phyloP scores from a whole-genome alignment of 2,888 invertebrate species.

The Drosophila flavopinicola region DNA sequence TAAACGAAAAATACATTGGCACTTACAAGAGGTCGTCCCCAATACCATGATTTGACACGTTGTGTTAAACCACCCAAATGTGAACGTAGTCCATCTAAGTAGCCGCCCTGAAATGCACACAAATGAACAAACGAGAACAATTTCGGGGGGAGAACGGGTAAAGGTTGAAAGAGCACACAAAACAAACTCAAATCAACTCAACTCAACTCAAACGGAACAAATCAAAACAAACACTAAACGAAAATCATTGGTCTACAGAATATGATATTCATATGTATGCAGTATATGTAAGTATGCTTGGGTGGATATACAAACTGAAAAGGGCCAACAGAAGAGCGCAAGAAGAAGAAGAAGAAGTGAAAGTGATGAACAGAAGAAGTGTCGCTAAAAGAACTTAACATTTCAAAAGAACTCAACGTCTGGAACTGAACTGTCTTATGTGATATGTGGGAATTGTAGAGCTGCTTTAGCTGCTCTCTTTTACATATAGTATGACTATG shows the following conservation, averaged over 20 bases:
- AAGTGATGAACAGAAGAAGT: slow-evolving; percentile 24
- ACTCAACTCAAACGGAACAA: not conserved
- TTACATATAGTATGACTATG: slow-evolving; percentile 25
- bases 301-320: slow-evolving; percentile 26
- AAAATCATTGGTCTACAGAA: slow-evolving; percentile 22
- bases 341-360: slow-evolving; percentile 3
- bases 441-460: slow-evolving; percentile 40
- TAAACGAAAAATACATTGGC: slow-evolving; percentile 85
- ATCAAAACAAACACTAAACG: slow-evolving; percentile 12
- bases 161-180: slow-evolving; percentile 41
- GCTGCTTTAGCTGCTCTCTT: slow-evolving; percentile 13
- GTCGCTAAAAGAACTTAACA: slow-evolving; percentile 32
- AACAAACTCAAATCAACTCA: slow-evolving; percentile 13
- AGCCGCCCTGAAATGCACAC: slow-evolving; percentile 91
- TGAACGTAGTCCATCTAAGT: slow-evolving; percentile 96
- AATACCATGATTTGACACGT: slow-evolving; percentile 98
- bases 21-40: slow-evolving; percentile 98
- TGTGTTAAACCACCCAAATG: slow-evolving; percentile 98
- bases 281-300: slow-evolving; percentile 24
- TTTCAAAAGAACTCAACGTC: slow-evolving; percentile 24
- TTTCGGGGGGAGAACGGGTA: slow-evolving; percentile 69
- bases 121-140: slow-evolving; percentile 83
- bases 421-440: slow-evolving; percentile 52
- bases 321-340: slow-evolving; percentile 15
- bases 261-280: slow-evolving; percentile 27